Evolutionary conservation across 2,888 invertebrate genomes (phyloP).

Genomic region (Timandra comae): DNA sequence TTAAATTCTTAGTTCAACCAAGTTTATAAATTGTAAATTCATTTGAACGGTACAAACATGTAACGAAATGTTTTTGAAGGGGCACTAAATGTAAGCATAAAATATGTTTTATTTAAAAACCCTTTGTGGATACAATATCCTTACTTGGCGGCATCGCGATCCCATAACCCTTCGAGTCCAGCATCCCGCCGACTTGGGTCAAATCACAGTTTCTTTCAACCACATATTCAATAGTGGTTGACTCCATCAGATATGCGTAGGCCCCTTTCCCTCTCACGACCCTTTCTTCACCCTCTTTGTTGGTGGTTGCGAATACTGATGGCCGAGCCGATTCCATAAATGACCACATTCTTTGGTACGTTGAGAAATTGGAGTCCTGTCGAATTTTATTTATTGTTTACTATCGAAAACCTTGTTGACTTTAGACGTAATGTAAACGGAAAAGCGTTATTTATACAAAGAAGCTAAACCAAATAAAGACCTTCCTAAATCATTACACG

Average conservation of each 20-base stretch:
- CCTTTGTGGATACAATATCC: too few species aligned
- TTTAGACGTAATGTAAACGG: too few species aligned
- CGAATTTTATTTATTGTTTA: slow-evolving; percentile 1
- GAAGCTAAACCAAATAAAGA: too few species aligned
- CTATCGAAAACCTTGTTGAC: too few species aligned
- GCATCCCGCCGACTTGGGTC: slow-evolving; percentile 92
- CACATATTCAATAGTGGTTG: slow-evolving; percentile 96
- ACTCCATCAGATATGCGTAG: slow-evolving; percentile 99
- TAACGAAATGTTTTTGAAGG: too few species aligned
- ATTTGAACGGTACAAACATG: too few species aligned
- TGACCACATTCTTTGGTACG: slow-evolving; percentile 97
- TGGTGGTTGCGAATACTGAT: slow-evolving; percentile 89
- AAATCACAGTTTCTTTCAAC: slow-evolving; percentile 93
- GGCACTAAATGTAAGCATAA: too few species aligned
- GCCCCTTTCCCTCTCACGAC: slow-evolving; percentile 89
- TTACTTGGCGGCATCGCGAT: slow-evolving; percentile 95
- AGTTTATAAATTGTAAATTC: too few species aligned
- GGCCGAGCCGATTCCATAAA: slow-evolving; percentile 94
- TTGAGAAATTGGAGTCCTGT: slow-evolving; percentile 94
- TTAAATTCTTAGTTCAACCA: too few species aligned
- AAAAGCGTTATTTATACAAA: too few species aligned
- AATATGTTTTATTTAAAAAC: too few species aligned
- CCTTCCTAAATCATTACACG: too few species aligned
- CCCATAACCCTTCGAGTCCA: slow-evolving; percentile 97
- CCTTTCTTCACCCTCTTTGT: slow-evolving; percentile 92